Percentiles rank a stretch among this genome's conserved stretches.
These are phyloP conservation scores for Peromyscus attwateri DNA, from an alignment of 2,797 vertebrate genomes.

Conservation along the genomic window DNA sequence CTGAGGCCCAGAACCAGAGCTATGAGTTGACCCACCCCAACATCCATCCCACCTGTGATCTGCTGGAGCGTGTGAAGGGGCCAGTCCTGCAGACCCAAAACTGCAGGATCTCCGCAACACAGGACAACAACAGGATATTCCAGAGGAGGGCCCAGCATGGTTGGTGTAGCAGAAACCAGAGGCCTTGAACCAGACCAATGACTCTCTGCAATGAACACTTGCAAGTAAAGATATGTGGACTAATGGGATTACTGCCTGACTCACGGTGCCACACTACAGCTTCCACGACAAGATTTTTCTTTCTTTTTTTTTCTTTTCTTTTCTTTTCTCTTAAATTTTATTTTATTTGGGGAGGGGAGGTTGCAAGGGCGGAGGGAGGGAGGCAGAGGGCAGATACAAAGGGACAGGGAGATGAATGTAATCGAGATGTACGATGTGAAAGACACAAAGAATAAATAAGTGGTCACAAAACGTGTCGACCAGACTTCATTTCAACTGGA, in stretches of 20 bases:
- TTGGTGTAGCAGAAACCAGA: neutral
- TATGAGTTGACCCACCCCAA: neutral
- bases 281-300: neutral
- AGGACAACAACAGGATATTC: neutral
- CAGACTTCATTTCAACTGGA: neutral
- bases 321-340: neutral
- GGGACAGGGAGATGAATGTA: neutral
- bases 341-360: neutral
- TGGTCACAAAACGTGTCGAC: neutral
- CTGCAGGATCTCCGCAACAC: neutral
- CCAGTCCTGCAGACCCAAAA: neutral
- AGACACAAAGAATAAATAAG: neutral
- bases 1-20: neutral
- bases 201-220: neutral
- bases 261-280: neutral
- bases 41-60: neutral
- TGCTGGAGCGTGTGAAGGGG: neutral
- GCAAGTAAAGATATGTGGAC: neutral
- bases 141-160: neutral
- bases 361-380: neutral
- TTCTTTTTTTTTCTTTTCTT: neutral
- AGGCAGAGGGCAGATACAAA: neutral
- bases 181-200: neutral
- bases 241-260: neutral
- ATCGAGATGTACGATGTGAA: neutral